Conservation (phyloP, 2,113 vertebrate species). For the Rattus rattus region DNA sequence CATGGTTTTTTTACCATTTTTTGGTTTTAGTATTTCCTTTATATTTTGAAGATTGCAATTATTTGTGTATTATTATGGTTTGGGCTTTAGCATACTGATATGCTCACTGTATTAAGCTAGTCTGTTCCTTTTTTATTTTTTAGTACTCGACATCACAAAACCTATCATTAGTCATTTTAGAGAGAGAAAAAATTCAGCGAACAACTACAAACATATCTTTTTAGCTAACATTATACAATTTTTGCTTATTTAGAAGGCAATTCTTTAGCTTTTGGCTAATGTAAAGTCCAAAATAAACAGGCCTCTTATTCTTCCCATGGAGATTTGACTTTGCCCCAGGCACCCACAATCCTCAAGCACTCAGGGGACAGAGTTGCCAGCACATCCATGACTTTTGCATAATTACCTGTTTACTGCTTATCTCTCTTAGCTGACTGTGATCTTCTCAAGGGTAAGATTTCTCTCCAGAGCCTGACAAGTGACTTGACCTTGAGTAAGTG, state of each 20-base stretch:
- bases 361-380: not conserved
- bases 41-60: constrained; percentile 39
- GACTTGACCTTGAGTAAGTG: not conserved
- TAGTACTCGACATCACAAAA: constrained; percentile 45
- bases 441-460: not conserved
- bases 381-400: not conserved
- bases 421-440: not conserved
- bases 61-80: constrained; percentile 32
- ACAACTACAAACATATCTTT: constrained; percentile 19
- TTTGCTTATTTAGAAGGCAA: constrained; percentile 30
- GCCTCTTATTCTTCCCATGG: not conserved
- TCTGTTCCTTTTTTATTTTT: not conserved
- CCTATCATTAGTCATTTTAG: constrained; percentile 56
- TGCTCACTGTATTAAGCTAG: constrained; percentile 16
- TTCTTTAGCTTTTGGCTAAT: constrained; percentile 6
- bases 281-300: constrained; percentile 14
- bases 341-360: not conserved
- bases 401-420: constrained; percentile 10
- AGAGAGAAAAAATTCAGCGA: not conserved
- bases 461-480: not conserved
- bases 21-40: not conserved
- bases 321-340: not conserved
- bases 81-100: not conserved
- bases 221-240: constrained; percentile 41
- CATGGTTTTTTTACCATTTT: not conserved